Evolutionary conservation across 23 tunicate genomes (phyloP).

Genomic region (Ciona savignyi): DNA sequence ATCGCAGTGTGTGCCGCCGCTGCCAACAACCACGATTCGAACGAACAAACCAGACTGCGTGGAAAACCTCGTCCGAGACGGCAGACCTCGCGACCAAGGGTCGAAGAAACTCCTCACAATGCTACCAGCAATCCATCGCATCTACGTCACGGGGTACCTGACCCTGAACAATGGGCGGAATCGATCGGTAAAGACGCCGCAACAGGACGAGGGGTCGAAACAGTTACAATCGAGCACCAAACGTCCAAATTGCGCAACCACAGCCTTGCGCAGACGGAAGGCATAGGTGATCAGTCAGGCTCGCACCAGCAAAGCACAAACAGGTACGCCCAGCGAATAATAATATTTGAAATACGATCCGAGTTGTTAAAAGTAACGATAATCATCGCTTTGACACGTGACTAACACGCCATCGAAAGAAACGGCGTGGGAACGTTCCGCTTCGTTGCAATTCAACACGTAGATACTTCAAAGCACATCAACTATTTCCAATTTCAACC

Average conservation of each 20-base stretch:
- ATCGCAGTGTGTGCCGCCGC: no score
- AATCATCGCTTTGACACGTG: no score
- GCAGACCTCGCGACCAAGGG: neutral
- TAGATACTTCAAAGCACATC: no score
- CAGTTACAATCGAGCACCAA: neutral
- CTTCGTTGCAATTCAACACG: neutral
- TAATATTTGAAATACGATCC: no score
- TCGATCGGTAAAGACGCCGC: neutral
- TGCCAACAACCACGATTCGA: no score
- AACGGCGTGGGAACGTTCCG: neutral
- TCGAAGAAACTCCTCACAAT: neutral
- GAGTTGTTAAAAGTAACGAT: no score
- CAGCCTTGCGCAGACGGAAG: neutral
- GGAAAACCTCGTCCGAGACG: slow-evolving; percentile 4
- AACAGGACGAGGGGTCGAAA: neutral
- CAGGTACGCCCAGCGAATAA: neutral
- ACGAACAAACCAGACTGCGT: slow-evolving; percentile 13
- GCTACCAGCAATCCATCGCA: neutral
- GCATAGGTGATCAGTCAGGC: neutral
- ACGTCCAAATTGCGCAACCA: neutral
- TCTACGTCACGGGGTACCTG: neutral
- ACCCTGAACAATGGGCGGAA: neutral
- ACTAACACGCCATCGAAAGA: neutral
- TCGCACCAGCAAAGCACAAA: neutral
- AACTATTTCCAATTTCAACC: no score